Conservation (phyloP, 2,888 invertebrate genomes). For the Phalangium opilio region DNA sequence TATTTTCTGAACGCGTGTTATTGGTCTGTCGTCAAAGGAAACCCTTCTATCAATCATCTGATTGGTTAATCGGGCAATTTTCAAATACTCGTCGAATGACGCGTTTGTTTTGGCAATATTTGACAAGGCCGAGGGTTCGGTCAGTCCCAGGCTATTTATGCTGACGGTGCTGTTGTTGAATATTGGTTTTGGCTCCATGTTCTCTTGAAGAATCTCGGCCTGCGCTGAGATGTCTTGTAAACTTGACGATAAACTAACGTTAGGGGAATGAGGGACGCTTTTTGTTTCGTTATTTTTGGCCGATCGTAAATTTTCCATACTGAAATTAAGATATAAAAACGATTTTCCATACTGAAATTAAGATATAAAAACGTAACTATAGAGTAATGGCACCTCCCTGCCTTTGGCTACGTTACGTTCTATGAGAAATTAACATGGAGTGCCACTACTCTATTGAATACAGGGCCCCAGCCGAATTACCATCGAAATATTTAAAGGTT, state of each 20-base stretch:
- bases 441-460: too few relatives aligned
- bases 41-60: too few relatives aligned
- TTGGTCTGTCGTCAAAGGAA: too few relatives aligned
- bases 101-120: too few relatives aligned
- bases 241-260: slow-evolving; percentile 27
- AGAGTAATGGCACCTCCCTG: too few relatives aligned
- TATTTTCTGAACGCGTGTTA: too few relatives aligned
- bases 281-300: slow-evolving; percentile 21
- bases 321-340: slow-evolving; percentile 7
- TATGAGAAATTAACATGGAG: too few relatives aligned
- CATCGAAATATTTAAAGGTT: too few relatives aligned
- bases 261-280: slow-evolving; percentile 29
- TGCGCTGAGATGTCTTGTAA: slow-evolving; percentile 22
- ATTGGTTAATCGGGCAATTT: too few relatives aligned
- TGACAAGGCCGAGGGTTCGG: slow-evolving; percentile 37
- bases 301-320: slow-evolving; percentile 9
- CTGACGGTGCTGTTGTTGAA: slow-evolving; percentile 67
- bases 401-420: too few relatives aligned
- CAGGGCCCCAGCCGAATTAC: too few relatives aligned
- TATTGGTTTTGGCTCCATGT: slow-evolving; percentile 29
- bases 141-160: slow-evolving; percentile 54
- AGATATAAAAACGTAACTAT: not conserved
- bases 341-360: not conserved
- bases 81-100: too few relatives aligned
- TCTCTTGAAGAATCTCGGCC: slow-evolving; percentile 22